Conservation (phyloP, 92 coral and sea anemone genomes). For the Epizoanthus fatuus region DNA sequence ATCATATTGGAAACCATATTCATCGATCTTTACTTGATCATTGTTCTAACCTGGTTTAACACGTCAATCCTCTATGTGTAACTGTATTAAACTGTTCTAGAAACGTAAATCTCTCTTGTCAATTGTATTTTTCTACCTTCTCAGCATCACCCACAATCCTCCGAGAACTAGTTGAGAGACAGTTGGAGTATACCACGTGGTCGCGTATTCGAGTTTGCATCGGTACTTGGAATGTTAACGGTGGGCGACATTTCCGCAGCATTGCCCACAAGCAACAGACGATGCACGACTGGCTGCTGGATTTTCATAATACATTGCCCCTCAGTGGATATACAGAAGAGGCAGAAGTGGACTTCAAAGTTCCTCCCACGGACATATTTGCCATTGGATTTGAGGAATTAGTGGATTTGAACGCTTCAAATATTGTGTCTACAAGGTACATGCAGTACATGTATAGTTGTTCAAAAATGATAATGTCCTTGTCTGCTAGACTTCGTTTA, state of each 20-base stretch:
- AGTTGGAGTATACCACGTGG: slow-evolving; percentile 99
- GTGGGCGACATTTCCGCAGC: slow-evolving; percentile 98
- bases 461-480: no score
- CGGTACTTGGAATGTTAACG: slow-evolving; percentile 99
- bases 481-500: no score
- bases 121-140: background rate
- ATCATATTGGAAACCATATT: no score
- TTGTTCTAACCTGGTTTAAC: no score
- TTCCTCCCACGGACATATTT: slow-evolving; percentile 90
- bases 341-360: slow-evolving; percentile 70
- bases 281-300: slow-evolving; percentile 97
- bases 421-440: slow-evolving; percentile 96
- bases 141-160: slow-evolving; percentile 96
- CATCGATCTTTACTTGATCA: no score
- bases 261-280: slow-evolving; percentile 99
- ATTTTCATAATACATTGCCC: slow-evolving; percentile 90
- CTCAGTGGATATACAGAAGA: slow-evolving; percentile 83
- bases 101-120: background rate
- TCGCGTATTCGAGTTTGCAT: slow-evolving; percentile 92
- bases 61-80: background rate
- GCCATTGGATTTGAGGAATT: slow-evolving; percentile 99
- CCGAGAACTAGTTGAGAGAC: slow-evolving; percentile 97
- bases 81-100: background rate
- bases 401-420: slow-evolving; percentile 98
- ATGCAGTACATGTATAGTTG: slow-evolving; percentile 32